Conservation (phyloP, 2,113 vertebrate species). For the Cryptomyrus ogoouensis region DNA sequence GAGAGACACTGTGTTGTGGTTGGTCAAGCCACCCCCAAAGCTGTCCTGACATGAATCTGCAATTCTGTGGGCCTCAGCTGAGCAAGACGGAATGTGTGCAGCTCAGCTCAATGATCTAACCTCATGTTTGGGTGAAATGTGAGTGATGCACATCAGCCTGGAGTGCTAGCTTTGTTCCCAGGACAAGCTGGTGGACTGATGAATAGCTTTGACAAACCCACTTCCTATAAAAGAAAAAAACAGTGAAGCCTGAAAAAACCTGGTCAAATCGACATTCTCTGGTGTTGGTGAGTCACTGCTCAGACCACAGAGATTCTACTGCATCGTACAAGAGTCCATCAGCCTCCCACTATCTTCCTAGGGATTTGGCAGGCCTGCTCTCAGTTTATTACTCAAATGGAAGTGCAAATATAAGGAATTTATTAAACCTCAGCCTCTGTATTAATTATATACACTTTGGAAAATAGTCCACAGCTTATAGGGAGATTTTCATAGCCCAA, state of each 20-base stretch:
- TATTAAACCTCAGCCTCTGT: background rate
- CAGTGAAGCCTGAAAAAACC: background rate
- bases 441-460: background rate
- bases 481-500: background rate
- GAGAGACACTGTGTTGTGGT: background rate
- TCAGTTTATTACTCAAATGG: background rate
- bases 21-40: background rate
- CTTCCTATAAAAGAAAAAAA: background rate
- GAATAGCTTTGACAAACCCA: background rate
- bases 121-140: background rate
- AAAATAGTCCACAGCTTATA: background rate
- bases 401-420: background rate
- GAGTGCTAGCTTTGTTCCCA: background rate
- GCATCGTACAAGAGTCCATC: background rate
- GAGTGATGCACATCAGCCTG: background rate
- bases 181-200: background rate
- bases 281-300: background rate
- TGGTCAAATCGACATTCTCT: background rate
- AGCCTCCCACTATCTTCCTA: background rate
- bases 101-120: background rate
- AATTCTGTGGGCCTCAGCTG: background rate
- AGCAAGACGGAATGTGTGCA: background rate
- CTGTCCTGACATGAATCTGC: background rate
- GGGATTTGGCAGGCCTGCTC: background rate
- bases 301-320: background rate